Conservation (phyloP, 2,797 vertebrate species). For the Craterocephalus amniculus region DNA sequence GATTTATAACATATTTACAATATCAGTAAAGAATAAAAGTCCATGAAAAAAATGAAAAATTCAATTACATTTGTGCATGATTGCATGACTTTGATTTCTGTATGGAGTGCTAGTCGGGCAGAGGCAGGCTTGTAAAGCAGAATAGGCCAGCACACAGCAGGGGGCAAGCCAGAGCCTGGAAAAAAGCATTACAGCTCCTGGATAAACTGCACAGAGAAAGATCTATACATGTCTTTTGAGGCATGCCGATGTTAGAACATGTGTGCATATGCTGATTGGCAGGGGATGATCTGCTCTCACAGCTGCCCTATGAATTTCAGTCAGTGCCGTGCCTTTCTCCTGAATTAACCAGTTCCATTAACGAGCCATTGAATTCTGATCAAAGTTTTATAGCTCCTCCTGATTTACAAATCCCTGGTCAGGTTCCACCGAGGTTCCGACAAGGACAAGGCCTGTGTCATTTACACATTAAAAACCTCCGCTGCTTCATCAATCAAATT, state of each 20-base stretch:
- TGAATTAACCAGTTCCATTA: constrained; percentile 60
- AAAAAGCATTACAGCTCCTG: constrained; percentile 29
- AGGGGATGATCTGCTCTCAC: constrained; percentile 38
- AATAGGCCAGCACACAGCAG: constrained; percentile 64
- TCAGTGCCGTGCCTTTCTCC: constrained; percentile 34
- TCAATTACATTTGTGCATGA: constrained; percentile 19
- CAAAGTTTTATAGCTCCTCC: constrained; percentile 63
- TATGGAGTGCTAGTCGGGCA: background rate
- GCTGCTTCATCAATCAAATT: constrained; percentile 52
- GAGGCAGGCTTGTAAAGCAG: constrained; percentile 39
- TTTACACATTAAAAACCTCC: constrained; percentile 56
- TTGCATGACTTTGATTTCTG: constrained; percentile 3
- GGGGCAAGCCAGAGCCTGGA: constrained; percentile 73
- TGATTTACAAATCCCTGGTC: constrained; percentile 62
- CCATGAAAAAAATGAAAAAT: background rate
- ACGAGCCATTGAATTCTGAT: constrained; percentile 61
- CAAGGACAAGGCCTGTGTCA: constrained; percentile 37
- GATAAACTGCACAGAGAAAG: constrained; percentile 20
- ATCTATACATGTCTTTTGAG: constrained; percentile 21
- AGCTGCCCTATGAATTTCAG: constrained; percentile 30
- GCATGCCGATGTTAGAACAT: constrained; percentile 27
- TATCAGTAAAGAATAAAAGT: background rate
- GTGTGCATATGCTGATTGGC: constrained; percentile 52
- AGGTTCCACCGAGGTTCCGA: constrained; percentile 28
- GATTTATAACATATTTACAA: background rate